Percentiles rank a stretch among this genome's conserved stretches.
Conservation (phyloP, 2,797 vertebrate species). For the Zalophus californianus region DNA sequence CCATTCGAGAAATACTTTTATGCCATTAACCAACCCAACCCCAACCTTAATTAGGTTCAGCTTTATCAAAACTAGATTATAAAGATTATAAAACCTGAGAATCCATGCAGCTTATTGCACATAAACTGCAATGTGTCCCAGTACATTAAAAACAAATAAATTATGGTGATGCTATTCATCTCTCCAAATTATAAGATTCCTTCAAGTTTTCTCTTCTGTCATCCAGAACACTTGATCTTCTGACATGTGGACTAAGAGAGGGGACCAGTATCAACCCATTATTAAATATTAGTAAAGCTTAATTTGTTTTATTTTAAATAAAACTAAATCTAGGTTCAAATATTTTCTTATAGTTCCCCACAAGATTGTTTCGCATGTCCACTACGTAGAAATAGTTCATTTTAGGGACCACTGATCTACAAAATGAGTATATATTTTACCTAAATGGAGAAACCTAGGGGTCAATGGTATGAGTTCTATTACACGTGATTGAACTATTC, state of each 20-base stretch:
- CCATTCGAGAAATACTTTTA: not conserved
- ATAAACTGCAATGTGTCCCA: not conserved
- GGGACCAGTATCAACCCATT: not conserved
- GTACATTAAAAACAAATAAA: not conserved
- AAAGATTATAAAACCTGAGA: slow-evolving; percentile 2
- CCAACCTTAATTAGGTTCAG: not conserved
- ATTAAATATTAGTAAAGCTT: slow-evolving; percentile 26
- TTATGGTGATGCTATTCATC: not conserved
- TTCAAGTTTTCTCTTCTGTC: not conserved
- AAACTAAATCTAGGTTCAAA: slow-evolving; percentile 17
- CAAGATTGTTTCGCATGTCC: not conserved
- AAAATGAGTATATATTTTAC: not conserved
- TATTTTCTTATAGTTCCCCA: not conserved
- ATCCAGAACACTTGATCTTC: not conserved
- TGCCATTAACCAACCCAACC: not conserved
- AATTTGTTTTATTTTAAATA: not conserved
- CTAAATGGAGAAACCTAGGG: not conserved
- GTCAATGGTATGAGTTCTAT: not conserved
- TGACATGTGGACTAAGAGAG: not conserved
- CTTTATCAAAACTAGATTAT: slow-evolving; percentile 17
- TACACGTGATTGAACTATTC: not conserved
- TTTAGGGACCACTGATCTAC: not conserved
- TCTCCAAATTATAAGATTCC: not conserved
- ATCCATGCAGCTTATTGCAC: not conserved
- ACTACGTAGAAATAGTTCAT: not conserved